Evolutionary conservation across 92 coral and sea anemone species (phyloP).

Genomic region (Zoanthus sociatus): DNA sequence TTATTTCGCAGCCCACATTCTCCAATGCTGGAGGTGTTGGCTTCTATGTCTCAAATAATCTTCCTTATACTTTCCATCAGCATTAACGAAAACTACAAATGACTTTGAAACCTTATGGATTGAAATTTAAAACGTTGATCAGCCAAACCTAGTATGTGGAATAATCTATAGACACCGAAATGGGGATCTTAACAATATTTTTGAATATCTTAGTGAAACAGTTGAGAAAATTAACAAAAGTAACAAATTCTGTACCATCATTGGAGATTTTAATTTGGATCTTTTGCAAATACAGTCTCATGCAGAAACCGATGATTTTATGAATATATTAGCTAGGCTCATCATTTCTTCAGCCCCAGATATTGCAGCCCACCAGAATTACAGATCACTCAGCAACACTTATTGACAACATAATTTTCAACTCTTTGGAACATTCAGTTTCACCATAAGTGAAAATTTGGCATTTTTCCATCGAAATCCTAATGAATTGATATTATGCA

Average conservation of each 20-base stretch:
- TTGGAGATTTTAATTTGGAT: not conserved
- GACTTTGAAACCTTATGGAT: slow-evolving; percentile 49
- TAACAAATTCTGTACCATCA: slow-evolving; percentile 35
- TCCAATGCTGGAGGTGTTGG: no score
- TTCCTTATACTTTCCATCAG: no score
- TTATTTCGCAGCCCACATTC: no score
- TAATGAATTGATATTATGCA: slow-evolving; percentile 30
- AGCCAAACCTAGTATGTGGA: slow-evolving; percentile 36
- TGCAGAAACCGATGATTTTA: no score
- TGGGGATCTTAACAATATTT: slow-evolving; percentile 8
- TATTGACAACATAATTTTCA: no score
- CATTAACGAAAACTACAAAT: slow-evolving; percentile 26
- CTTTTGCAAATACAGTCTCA: slow-evolving; percentile 32
- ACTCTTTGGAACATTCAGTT: no score
- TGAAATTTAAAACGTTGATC: slow-evolving; percentile 32
- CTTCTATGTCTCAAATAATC: no score
- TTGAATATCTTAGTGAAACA: slow-evolving; percentile 48
- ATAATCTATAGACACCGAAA: slow-evolving; percentile 52
- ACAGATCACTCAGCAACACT: no score
- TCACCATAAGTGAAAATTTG: no score
- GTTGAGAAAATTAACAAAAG: slow-evolving; percentile 49
- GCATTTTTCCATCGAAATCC: slow-evolving; percentile 5
- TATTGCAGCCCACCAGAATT: no score
- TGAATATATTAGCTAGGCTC: no score
- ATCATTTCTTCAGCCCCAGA: no score